Evolutionary conservation across 2,113 vertebrate species (phyloP).

Genomic region (Phyllostomus hastatus): DNA sequence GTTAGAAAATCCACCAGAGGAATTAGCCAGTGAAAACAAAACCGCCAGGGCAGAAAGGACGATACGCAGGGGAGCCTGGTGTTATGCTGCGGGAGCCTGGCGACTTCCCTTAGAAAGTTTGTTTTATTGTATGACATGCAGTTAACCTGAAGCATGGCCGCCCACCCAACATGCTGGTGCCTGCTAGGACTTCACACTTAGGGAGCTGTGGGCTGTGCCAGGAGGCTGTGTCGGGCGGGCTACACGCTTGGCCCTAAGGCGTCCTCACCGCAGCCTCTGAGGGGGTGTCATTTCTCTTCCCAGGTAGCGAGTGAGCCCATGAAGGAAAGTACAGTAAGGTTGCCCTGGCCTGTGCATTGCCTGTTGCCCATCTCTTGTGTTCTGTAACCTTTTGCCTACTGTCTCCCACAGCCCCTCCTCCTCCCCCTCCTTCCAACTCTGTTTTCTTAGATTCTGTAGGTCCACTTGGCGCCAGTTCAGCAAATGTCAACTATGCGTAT

Average conservation of each 20-base stretch:
- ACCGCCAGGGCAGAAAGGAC: too few relatives aligned
- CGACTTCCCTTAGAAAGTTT: neutral
- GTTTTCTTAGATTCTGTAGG: neutral
- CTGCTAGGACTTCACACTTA: neutral
- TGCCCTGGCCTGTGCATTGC: neutral
- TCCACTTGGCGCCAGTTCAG: neutral
- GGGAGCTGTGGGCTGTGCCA: neutral
- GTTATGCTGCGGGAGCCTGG: fast-evolving
- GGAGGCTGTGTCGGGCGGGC: neutral
- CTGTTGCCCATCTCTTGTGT: neutral
- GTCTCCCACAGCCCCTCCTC: fast-evolving
- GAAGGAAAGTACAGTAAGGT: neutral
- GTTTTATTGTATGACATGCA: neutral
- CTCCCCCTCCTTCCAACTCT: fast-evolving
- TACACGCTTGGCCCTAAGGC: neutral
- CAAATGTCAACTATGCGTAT: neutral
- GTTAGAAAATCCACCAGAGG: neutral
- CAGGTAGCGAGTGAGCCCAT: neutral
- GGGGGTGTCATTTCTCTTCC: neutral
- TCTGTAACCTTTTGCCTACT: neutral
- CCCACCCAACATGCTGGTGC: neutral
- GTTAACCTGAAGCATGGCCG: neutral
- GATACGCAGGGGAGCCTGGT: neutral
- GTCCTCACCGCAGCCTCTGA: neutral
- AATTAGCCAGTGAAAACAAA: neutral